Evolutionary conservation across 2,888 invertebrate species (phyloP), one percentile per base, ranked within the genome.

Genomic region (Gymnocheta viridis): DNA sequence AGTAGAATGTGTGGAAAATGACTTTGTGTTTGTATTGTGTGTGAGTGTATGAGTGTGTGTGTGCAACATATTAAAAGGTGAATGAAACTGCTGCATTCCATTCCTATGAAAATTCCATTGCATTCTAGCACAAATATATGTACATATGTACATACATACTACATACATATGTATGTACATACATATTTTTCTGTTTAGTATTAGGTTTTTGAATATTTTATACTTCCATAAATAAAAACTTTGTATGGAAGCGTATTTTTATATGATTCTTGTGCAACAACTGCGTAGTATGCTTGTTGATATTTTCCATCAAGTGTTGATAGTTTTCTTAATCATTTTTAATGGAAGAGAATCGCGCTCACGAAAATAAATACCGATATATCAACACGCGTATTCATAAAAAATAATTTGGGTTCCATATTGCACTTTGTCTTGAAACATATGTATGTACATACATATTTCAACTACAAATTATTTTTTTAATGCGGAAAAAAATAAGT

Each of bases 61-160:
- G 29, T 62, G 54, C 76, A 66, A 56, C 62, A 69, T 76, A 62
- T 54, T 66, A 82, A 86, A 82, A 86, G 86, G 85, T 86, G 86
- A 86, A 86, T 86, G 86, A 86, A 86, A 86, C 86, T 81, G 83
- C 86, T 81, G 83, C 86, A 86, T 85, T 86, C 85, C 86, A 86
- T 85, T 82, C 82, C 82, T 82, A 84, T 82, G 77, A 73, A 84
- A 82, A 78, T 80, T 84, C 77, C 84, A 84, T 49, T 73, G 84
- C 81, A 81, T 84, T 84, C 77, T 81, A 81, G 82, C 82, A 79
- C 85, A 85, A 66, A 70, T 67, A 70, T 72, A n/a, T n/a, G n/a
- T n/a, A n/a, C 44, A 17, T 19, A 4, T 27, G 19, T 66, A 14
- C 49, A 14, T 47, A 9, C 47, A n/a, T 2, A 19, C 9, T 19